phyloP scores from a whole-genome alignment of 1,140 invertebrate species.

The Macrocentrus cingulum region DNA sequence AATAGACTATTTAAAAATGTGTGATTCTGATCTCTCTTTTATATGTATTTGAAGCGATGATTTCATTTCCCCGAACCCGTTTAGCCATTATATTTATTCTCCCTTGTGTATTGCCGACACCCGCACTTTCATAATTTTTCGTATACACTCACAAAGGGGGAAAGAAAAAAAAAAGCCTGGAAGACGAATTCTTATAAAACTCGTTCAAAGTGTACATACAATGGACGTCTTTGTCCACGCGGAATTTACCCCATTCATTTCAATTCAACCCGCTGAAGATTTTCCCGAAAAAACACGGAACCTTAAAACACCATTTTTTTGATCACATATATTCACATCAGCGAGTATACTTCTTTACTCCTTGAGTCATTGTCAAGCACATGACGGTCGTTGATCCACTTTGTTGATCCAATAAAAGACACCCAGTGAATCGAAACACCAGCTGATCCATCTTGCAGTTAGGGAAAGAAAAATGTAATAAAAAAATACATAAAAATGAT shows the following conservation, averaged over 20 bases:
- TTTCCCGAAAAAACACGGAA: conserved; percentile 33
- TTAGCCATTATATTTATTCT: conserved; percentile 49
- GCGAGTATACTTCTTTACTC: neutral
- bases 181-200: conserved; percentile 50
- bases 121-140: conserved; percentile 46
- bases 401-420: too few species aligned
- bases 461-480: too few species aligned
- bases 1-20: too few species aligned
- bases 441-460: too few species aligned
- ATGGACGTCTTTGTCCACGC: conserved; percentile 44
- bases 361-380: too few species aligned
- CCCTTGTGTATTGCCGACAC: conserved; percentile 31
- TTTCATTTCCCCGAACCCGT: conserved; percentile 38
- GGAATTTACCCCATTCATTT: conserved; percentile 45
- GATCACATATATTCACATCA: conserved; percentile 8
- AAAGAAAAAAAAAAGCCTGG: conserved; percentile 41
- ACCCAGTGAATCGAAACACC: too few species aligned
- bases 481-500: too few species aligned
- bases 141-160: too few species aligned
- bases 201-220: conserved; percentile 42
- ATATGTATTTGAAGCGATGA: conserved; percentile 17
- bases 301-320: conserved; percentile 12
- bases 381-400: too few species aligned
- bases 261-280: conserved; percentile 46
- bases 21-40: neutral